A percentile compares a stretch with the other conserved stretches of the same genome.
Evolutionary conservation across 2,113 vertebrate genomes (phyloP).

Genomic region (Corythoichthys haematopterus): DNA sequence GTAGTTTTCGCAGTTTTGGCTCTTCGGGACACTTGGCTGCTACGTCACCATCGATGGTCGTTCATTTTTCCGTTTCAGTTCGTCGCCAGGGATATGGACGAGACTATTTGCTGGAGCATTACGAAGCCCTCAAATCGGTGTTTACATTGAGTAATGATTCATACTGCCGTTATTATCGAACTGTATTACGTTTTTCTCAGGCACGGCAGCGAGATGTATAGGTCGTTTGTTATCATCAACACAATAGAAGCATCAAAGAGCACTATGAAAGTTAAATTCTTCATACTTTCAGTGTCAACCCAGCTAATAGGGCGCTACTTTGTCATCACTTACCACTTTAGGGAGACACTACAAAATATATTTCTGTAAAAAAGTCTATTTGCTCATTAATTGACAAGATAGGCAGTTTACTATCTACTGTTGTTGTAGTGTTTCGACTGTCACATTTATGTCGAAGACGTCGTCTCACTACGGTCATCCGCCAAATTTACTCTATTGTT

Average conservation of each 20-base stretch:
- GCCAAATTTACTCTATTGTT: background rate
- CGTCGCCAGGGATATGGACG: constrained; percentile 31
- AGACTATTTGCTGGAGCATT: constrained; percentile 51
- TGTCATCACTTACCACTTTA: constrained; percentile 41
- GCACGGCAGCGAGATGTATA: background rate
- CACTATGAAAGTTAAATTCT: constrained; percentile 25
- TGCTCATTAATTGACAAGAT: background rate
- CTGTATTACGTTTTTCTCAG: constrained; percentile 5
- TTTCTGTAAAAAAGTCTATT: background rate
- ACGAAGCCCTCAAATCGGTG: constrained; percentile 58
- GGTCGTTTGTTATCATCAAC: background rate
- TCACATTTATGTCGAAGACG: background rate
- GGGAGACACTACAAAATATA: constrained; percentile 14
- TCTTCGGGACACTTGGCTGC: constrained; percentile 50
- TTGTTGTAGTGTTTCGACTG: background rate
- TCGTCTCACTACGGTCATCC: background rate
- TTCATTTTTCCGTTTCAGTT: constrained; percentile 39
- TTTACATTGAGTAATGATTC: constrained; percentile 63
- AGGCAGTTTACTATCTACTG: background rate
- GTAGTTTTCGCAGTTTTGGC: constrained; percentile 22
- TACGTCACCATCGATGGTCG: constrained; percentile 49
- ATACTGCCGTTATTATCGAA: constrained; percentile 26
- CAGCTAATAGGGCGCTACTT: constrained; percentile 33
- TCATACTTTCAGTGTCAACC: constrained; percentile 36
- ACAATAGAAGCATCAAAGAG: background rate